These are phyloP conservation scores for Myotis findleyi DNA, from an alignment of 2,797 vertebrate species.

Conservation along the genomic window DNA sequence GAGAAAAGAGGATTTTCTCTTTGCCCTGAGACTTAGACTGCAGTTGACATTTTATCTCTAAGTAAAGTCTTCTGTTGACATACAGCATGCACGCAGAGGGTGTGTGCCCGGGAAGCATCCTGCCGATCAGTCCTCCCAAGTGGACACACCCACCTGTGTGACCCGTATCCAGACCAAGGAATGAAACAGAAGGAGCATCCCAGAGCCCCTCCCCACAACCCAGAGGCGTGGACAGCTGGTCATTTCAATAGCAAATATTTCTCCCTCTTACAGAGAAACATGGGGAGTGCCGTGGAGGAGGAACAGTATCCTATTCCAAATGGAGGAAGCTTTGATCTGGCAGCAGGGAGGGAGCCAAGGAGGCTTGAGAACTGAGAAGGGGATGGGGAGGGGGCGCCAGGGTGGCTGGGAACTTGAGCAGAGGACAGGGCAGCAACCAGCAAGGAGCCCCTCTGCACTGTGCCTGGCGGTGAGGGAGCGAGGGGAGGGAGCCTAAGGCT, in stretches of 20 bases:
- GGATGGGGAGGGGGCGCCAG: background rate
- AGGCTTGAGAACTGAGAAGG: background rate
- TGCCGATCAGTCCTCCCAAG: background rate
- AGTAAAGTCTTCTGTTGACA: background rate
- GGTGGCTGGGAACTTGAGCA: background rate
- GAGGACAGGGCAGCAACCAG: accelerated
- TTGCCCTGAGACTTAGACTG: background rate
- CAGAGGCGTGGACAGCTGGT: background rate
- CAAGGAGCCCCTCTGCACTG: background rate
- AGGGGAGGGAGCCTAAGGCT: background rate
- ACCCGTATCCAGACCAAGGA: background rate
- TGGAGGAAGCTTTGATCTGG: background rate
- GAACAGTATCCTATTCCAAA: background rate
- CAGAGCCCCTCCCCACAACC: background rate
- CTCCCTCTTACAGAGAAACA: background rate
- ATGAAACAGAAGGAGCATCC: background rate
- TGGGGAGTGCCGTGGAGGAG: background rate
- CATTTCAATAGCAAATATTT: background rate
- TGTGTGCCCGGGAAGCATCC: background rate
- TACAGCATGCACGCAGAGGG: background rate
- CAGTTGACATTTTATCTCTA: background rate
- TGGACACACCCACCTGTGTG: background rate
- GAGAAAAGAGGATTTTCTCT: background rate
- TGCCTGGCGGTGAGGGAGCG: background rate
- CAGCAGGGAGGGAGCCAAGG: background rate